These are phyloP conservation scores for Lepisosteus osseus DNA, from an alignment of 2,113 vertebrate species.

Conservation along the genomic window DNA sequence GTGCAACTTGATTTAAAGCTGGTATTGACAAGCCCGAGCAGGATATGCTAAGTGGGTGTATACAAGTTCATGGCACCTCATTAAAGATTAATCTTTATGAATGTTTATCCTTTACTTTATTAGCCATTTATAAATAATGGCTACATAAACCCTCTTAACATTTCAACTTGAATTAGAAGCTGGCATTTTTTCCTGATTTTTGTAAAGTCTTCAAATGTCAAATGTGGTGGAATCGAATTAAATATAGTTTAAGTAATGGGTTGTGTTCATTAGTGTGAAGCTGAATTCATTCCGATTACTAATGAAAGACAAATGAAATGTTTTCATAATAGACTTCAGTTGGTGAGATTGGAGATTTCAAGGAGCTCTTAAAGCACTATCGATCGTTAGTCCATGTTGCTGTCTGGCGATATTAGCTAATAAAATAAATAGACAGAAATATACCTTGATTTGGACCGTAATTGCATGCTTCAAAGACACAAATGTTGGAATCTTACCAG, in stretches of 20 bases:
- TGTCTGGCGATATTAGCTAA: slow-evolving; percentile 61
- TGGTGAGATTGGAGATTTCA: slow-evolving; percentile 67
- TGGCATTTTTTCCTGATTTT: too few species aligned
- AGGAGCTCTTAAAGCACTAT: slow-evolving; percentile 69
- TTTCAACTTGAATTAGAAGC: too few species aligned
- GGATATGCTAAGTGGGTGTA: too few species aligned
- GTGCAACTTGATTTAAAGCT: background rate
- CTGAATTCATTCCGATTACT: slow-evolving; percentile 10
- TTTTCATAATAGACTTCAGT: slow-evolving; percentile 48
- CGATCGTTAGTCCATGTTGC: slow-evolving; percentile 60
- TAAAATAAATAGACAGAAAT: slow-evolving; percentile 67
- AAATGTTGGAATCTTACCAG: slow-evolving; percentile 24
- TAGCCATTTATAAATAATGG: too few species aligned
- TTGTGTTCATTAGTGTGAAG: background rate
- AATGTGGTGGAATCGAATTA: background rate
- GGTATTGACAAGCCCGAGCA: background rate
- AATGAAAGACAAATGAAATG: slow-evolving; percentile 20
- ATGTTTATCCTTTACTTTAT: too few species aligned
- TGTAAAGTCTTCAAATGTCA: background rate
- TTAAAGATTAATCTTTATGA: too few species aligned
- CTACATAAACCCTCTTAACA: too few species aligned
- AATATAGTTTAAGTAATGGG: slow-evolving; percentile 1
- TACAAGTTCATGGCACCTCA: too few species aligned
- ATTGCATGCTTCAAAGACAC: slow-evolving; percentile 27
- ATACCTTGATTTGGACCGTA: slow-evolving; percentile 50